Evolutionary conservation across 2,888 invertebrate genomes (phyloP), one percentile per base, ranked within the genome.

Genomic region (Ectropis crepuscularia): DNA sequence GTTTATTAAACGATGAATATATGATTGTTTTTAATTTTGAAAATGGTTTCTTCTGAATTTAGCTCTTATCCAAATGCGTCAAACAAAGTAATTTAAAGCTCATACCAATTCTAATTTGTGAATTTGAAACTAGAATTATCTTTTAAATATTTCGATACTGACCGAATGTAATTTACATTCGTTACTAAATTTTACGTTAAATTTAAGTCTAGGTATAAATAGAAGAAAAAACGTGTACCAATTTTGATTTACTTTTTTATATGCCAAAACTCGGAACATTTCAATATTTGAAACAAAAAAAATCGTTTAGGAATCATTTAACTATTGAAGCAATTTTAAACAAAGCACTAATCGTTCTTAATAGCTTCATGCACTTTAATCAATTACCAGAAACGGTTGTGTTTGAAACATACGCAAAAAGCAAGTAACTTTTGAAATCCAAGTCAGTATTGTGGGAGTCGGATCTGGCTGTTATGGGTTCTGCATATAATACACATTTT

Each of bases 341-440:
- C 39, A 46, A 48, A 47, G 47, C 39, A 39, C 55, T 47, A 47
- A 55, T 47, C 47, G 12, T n/a, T 37, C 38, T 45, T 39, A 48
- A 55, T 39, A 41, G 28, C 53, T 54, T 46, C 54, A 61, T 63
- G 61, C 36, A 48, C 46, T 42, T 28, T 43, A 64, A 57, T 60
- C 60, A 57, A 60, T 60, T 61, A 64, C 39, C 41, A 37, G 46
- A 47, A 66, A 63, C 61, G 58, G 50, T 63, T 57, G 63, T 65
- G 65, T 63, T 64, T 53, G 50, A 57, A 63, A 59, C 61, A 58
- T 50, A 58, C 55, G 64, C 61, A 54, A 53, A 64, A 53, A 48
- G 11, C 48, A 45, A 46, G 28, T 43, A 47, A 2, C 43, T 38
- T 28, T 37, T 6, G 61, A 46, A 62, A 47, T 16, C 12, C 12